Percentiles rank a stretch among this genome's conserved stretches.
phyloP scores from a whole-genome alignment of 2,797 vertebrate species.

The Sphaeramia orbicularis region DNA sequence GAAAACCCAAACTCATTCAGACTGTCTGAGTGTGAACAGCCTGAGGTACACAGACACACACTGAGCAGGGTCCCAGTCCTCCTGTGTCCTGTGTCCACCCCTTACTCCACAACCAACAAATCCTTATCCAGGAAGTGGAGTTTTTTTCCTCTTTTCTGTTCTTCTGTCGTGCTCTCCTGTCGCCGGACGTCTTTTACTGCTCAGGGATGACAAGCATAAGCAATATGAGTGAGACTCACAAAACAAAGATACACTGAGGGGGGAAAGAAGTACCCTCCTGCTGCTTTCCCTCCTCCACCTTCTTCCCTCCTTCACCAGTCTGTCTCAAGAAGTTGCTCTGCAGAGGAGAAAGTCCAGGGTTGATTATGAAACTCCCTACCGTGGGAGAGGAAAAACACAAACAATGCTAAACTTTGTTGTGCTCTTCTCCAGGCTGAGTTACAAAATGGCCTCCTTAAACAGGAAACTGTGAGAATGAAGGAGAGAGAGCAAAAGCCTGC shows the following conservation, averaged over 20 bases:
- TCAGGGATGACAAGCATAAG: slow-evolving; percentile 52
- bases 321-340: slow-evolving; percentile 60
- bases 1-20: slow-evolving; percentile 67
- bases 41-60: slow-evolving; percentile 30
- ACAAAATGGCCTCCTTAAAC: slow-evolving; percentile 88
- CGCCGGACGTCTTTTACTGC: slow-evolving; percentile 54
- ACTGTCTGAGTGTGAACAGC: slow-evolving; percentile 42
- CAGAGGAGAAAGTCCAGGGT: slow-evolving; percentile 82
- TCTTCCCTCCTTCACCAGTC: slow-evolving; percentile 7
- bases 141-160: slow-evolving; percentile 46
- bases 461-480: slow-evolving; percentile 82
- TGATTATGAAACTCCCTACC: slow-evolving; percentile 60
- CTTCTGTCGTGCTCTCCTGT: slow-evolving; percentile 27
- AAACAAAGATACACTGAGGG: slow-evolving; percentile 21
- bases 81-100: slow-evolving; percentile 59
- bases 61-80: slow-evolving; percentile 31
- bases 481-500: slow-evolving; percentile 73
- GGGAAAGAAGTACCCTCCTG: slow-evolving; percentile 14
- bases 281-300: slow-evolving; percentile 46
- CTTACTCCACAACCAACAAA: slow-evolving; percentile 56
- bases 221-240: slow-evolving; percentile 33
- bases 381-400: slow-evolving; percentile 45
- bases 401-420: slow-evolving; percentile 72
- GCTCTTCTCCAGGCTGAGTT: slow-evolving; percentile 62
- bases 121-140: slow-evolving; percentile 73